These are phyloP conservation scores for Ormyrus thymus DNA, from an alignment of 2,888 invertebrate genomes.

Conservation along the genomic window DNA sequence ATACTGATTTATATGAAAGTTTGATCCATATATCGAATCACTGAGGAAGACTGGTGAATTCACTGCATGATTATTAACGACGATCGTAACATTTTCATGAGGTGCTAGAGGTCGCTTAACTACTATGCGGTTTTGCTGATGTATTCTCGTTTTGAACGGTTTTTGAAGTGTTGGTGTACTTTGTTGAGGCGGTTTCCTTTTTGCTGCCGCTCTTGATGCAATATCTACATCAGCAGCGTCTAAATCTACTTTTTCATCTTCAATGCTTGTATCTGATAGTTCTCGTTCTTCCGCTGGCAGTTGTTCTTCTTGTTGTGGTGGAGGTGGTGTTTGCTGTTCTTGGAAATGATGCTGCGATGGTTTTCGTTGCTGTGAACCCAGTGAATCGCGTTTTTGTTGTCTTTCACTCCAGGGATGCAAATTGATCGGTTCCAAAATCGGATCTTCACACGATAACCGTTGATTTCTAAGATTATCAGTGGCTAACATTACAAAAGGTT, in stretches of 20 bases:
- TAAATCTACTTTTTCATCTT: not conserved
- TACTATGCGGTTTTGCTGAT: slow-evolving; percentile 67
- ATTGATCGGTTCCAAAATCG: slow-evolving; percentile 77
- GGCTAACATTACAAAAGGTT: slow-evolving; percentile 83
- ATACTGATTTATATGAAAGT: slow-evolving; percentile 21
- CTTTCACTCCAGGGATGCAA: slow-evolving; percentile 80
- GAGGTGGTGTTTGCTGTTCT: no score
- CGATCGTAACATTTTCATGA: slow-evolving; percentile 67
- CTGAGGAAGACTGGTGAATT: slow-evolving; percentile 68
- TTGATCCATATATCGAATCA: slow-evolving; percentile 65
- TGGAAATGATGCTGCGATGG: no score
- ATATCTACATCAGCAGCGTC: not conserved
- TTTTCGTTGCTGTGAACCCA: not conserved
- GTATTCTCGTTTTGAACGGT: slow-evolving; percentile 64
- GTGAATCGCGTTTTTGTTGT: slow-evolving; percentile 57
- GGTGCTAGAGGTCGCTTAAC: slow-evolving; percentile 65
- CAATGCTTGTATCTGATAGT: no score
- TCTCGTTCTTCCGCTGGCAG: no score
- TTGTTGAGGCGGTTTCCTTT: not conserved
- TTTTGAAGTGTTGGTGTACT: slow-evolving; percentile 43
- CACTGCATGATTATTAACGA: slow-evolving; percentile 69
- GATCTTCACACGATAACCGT: slow-evolving; percentile 78
- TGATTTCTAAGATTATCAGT: slow-evolving; percentile 79
- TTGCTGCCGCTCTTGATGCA: not conserved
- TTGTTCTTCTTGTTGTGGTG: no score